A percentile compares a stretch with the other conserved stretches of the same genome.
Conservation (phyloP, 2,797 vertebrate species). For the Dallia pectoralis region DNA sequence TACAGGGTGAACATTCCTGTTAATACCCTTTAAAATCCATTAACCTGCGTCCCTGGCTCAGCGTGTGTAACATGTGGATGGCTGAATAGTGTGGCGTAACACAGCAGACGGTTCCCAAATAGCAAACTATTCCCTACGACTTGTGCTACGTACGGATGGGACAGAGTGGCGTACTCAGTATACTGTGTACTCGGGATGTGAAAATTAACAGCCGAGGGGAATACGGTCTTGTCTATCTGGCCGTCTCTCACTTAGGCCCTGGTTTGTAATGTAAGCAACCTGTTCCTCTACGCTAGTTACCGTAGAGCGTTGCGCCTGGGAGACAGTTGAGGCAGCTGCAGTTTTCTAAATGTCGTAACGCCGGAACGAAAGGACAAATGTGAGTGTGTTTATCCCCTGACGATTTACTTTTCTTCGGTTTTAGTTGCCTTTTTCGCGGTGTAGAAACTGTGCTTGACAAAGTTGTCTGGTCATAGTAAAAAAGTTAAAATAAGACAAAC, state of each 20-base stretch:
- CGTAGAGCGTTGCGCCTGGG: constrained; percentile 12
- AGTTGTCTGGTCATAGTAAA: too few relatives aligned
- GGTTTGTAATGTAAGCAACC: constrained; percentile 41
- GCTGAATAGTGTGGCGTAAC: constrained; percentile 31
- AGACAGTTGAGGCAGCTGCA: constrained; percentile 28
- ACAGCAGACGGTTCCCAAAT: constrained; percentile 3
- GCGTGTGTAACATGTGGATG: constrained; percentile 44
- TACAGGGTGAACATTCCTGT: constrained; percentile 47
- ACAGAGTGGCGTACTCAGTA: neutral
- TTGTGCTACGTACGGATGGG: neutral
- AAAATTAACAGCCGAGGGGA: constrained; percentile 32
- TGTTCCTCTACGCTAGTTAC: constrained; percentile 36
- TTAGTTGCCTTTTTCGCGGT: too few relatives aligned
- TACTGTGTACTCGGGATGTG: neutral
- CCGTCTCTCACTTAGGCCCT: constrained; percentile 12
- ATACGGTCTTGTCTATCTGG: constrained; percentile 13
- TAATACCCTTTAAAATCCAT: constrained; percentile 58
- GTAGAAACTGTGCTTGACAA: too few relatives aligned
- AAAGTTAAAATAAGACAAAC: too few relatives aligned
- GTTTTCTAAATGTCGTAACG: neutral
- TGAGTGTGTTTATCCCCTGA: too few relatives aligned
- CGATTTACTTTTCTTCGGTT: too few relatives aligned
- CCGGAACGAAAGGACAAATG: neutral
- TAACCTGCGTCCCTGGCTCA: constrained; percentile 46
- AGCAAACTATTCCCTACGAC: neutral